Conservation (phyloP, 2,113 vertebrate genomes). For the Promerops cafer region DNA sequence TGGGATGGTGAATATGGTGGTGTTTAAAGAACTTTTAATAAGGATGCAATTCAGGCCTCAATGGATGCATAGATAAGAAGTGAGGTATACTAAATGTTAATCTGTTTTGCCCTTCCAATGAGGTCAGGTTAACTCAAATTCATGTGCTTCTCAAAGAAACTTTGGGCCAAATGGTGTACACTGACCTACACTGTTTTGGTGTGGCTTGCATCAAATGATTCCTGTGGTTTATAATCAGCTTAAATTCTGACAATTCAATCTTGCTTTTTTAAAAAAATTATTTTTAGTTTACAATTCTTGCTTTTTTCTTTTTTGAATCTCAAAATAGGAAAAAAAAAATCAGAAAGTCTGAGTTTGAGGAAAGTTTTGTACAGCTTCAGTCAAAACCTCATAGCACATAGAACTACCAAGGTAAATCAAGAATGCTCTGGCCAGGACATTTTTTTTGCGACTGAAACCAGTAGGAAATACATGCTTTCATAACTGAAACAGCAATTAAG, state of each 20-base stretch:
- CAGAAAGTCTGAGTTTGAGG: background rate
- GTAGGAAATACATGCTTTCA: background rate
- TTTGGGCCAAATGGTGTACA: background rate
- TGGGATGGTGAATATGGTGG: background rate
- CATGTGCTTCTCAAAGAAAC: background rate
- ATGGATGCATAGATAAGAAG: background rate
- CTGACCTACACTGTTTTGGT: background rate
- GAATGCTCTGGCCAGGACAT: background rate
- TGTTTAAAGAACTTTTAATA: background rate
- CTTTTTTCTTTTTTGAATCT: background rate
- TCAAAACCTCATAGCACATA: background rate
- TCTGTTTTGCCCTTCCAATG: background rate
- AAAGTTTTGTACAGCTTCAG: background rate
- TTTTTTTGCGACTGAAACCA: background rate
- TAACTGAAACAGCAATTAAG: background rate
- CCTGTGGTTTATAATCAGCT: background rate
- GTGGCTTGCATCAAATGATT: background rate
- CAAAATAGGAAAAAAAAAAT: background rate
- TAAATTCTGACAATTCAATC: background rate
- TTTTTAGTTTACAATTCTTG: background rate
- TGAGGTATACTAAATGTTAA: background rate
- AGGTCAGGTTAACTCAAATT: background rate
- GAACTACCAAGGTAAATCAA: background rate
- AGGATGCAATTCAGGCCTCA: background rate
- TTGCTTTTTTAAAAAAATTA: background rate